These are phyloP conservation scores for Phalloptychus januarius DNA, from an alignment of 2,797 vertebrate species.

Conservation along the genomic window DNA sequence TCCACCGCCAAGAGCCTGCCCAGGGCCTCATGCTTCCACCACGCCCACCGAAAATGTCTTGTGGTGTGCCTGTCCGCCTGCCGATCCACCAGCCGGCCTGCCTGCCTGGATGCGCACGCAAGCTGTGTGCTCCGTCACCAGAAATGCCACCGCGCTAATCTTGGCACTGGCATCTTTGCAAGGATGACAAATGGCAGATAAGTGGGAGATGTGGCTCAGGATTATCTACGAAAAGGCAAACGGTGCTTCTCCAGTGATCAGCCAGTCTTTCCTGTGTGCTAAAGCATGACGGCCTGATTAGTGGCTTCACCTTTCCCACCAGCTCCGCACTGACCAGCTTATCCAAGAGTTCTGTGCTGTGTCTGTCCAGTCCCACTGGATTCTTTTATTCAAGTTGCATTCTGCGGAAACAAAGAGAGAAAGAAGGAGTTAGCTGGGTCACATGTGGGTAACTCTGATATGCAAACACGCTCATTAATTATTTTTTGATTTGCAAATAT, in stretches of 20 bases:
- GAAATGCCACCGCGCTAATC: conserved; percentile 57
- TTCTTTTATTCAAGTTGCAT: conserved; percentile 37
- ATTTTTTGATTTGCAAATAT: conserved; percentile 13
- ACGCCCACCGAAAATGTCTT: conserved; percentile 40
- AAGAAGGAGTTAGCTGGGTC: conserved; percentile 9
- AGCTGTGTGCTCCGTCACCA: conserved; percentile 68
- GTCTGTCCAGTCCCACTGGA: conserved; percentile 36
- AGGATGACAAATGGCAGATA: conserved; percentile 34
- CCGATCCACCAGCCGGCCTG: conserved; percentile 38
- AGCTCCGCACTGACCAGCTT: conserved; percentile 20
- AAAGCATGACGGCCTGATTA: conserved; percentile 54
- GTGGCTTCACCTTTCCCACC: conserved; percentile 38
- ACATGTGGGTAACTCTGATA: conserved; percentile 14
- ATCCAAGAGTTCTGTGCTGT: conserved; percentile 21
- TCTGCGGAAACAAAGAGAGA: conserved; percentile 57
- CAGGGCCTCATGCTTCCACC: conserved; percentile 93
- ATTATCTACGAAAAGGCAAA: conserved; percentile 19
- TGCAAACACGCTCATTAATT: conserved; percentile 3
- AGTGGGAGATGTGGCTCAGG: conserved; percentile 16
- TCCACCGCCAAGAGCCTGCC: conserved; percentile 99
- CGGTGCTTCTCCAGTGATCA: conserved; percentile 33
- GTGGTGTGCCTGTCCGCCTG: conserved; percentile 58
- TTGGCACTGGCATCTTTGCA: conserved; percentile 63
- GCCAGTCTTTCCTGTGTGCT: conserved; percentile 50
- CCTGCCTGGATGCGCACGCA: conserved; percentile 49